These are phyloP conservation scores for Coregonus ussuriensis DNA, from an alignment of 2,797 vertebrate genomes.

Conservation along the genomic window DNA sequence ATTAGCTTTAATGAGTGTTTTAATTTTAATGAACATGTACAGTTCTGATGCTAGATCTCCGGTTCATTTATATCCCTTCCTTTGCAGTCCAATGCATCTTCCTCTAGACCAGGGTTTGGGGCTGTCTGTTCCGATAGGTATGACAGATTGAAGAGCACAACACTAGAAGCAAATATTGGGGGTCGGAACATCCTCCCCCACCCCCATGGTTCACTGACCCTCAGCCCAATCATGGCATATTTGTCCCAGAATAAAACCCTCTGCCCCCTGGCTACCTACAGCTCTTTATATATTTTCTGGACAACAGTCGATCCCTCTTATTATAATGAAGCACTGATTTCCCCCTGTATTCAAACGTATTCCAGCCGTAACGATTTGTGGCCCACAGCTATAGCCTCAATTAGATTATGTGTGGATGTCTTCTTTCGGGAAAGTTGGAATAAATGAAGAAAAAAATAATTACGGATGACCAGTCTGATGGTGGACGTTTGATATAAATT, in stretches of 20 bases:
- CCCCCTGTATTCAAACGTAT: constrained; percentile 48
- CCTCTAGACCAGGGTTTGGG: constrained; percentile 12
- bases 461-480: constrained; percentile 56
- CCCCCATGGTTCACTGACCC: constrained; percentile 49
- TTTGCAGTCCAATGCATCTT: neutral
- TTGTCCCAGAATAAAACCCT: constrained; percentile 40
- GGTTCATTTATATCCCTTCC: neutral
- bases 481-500: constrained; percentile 72
- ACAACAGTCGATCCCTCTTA: constrained; percentile 60
- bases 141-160: constrained; percentile 29
- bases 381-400: constrained; percentile 65
- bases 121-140: constrained; percentile 43
- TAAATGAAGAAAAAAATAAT: constrained; percentile 16
- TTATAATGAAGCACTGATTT: constrained; percentile 69
- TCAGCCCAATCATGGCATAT: constrained; percentile 58
- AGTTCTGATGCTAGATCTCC: constrained; percentile 45
- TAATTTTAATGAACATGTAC: constrained; percentile 78
- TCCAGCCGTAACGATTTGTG: constrained; percentile 61
- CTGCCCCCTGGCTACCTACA: constrained; percentile 20
- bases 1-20: constrained; percentile 80
- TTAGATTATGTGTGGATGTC: constrained; percentile 60
- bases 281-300: constrained; percentile 32
- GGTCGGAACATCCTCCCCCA: neutral
- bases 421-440: constrained; percentile 41
- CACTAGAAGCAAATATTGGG: constrained; percentile 31